Evolutionary conservation across 2,888 invertebrate species (phyloP).

Genomic region (Taenaris catops): DNA sequence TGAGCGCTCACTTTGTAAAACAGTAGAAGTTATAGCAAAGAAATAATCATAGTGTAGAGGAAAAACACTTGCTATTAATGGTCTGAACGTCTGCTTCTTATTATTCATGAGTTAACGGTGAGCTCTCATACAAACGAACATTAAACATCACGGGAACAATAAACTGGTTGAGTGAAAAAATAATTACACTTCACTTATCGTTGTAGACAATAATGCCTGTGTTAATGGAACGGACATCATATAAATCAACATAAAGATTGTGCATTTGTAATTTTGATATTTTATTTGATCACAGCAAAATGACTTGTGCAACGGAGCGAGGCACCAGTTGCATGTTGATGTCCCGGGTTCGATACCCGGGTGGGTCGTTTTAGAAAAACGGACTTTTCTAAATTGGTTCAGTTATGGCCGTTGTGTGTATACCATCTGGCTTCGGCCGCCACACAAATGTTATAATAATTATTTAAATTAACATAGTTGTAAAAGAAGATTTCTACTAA

Average conservation of each 20-base stretch:
- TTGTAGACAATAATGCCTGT: constrained; percentile 20
- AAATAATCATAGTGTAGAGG: constrained; percentile 65
- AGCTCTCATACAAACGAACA: constrained; percentile 29
- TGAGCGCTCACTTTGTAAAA: constrained; percentile 59
- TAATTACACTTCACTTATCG: constrained; percentile 21
- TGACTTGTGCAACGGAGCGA: no score
- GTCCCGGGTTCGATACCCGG: no score
- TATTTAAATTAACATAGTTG: no score
- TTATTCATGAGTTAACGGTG: constrained; percentile 69
- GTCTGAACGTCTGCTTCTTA: constrained; percentile 48
- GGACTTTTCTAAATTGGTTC: no score
- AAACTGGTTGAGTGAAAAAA: constrained; percentile 21
- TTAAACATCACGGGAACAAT: constrained; percentile 27
- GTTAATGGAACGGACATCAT: constrained; percentile 20
- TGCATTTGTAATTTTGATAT: constrained; percentile 8
- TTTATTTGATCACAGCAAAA: no score
- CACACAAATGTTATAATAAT: no score
- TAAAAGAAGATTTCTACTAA: no score
- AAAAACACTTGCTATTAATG: constrained; percentile 64
- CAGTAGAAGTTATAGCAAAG: constrained; percentile 61
- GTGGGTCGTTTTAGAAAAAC: no score
- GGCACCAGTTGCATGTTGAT: no score
- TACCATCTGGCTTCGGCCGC: no score
- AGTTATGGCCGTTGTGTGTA: no score
- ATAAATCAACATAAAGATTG: constrained; percentile 19